Conservation (phyloP, 2,797 vertebrate species). For the Notoglanidium macrostoma region DNA sequence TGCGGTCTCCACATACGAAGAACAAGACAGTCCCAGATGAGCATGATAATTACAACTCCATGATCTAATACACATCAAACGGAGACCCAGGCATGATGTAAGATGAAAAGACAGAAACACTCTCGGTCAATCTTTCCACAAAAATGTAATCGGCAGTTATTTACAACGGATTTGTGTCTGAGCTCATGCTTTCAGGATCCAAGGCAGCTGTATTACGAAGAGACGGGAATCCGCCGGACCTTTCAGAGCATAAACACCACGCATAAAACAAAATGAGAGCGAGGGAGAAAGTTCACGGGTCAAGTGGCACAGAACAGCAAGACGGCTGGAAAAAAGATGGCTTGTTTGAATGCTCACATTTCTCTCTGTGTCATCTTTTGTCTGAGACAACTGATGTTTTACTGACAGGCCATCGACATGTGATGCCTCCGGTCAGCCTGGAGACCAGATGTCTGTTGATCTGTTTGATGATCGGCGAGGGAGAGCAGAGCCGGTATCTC, state of each 20-base stretch:
- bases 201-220: slow-evolving; percentile 52
- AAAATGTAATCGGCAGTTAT: slow-evolving; percentile 42
- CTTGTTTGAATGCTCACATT: slow-evolving; percentile 65
- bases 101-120: slow-evolving; percentile 3
- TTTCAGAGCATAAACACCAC: slow-evolving; percentile 64
- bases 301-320: slow-evolving; percentile 64
- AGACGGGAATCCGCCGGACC: slow-evolving; percentile 61
- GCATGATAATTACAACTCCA: not conserved
- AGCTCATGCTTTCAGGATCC: slow-evolving; percentile 24
- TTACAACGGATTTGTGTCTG: slow-evolving; percentile 44
- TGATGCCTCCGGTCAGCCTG: not conserved
- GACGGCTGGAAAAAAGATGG: slow-evolving; percentile 47
- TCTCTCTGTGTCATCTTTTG: slow-evolving; percentile 47
- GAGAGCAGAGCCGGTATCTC: not conserved
- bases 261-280: slow-evolving; percentile 62
- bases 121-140: slow-evolving; percentile 14
- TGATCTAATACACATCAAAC: slow-evolving; percentile 9
- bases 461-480: not conserved
- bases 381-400: slow-evolving; percentile 24
- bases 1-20: not conserved
- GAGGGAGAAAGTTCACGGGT: slow-evolving; percentile 63
- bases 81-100: not conserved
- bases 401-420: slow-evolving; percentile 35
- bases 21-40: not conserved
- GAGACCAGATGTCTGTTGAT: not conserved